Base-by-base conservation (phyloP, 2,797 vertebrate genomes). In the Margarornis squamiger region DNA sequence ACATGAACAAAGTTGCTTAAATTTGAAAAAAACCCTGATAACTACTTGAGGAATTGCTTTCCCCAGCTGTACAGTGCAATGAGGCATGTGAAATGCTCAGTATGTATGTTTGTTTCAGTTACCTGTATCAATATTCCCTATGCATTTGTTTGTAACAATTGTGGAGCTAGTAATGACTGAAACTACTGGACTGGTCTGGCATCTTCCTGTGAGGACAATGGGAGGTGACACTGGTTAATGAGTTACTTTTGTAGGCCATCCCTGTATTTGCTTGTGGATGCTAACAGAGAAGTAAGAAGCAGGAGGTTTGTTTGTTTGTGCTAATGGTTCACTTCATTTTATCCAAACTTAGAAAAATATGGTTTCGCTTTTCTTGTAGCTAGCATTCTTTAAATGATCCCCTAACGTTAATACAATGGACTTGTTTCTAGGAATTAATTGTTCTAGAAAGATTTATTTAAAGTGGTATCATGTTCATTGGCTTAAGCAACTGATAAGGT, bases 371-470 rank as follows among this genome's bases (percentile, higher is more conserved):
- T 93, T 93, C 38, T 78, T 76, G 84, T 92, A 67, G 72, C 55
- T 90, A 72, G 18, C 7, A 30, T 94, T 92, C 75, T 90, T 80
- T 54, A 87, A 92, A 92, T 83, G 79, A 45, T 65, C 27, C 58
- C 61, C 61, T 86, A 66, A 55, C 83, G 58, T 83, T 94, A 97
- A 93, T 90, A 62, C 23, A 95, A 83, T 62, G 82, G 70, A 66
- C 57, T 85, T 84, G 30, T 73, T 83, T 83, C 46, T 59, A 84
- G 80, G 58, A 94, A 95, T 95, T 96, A 96, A 83, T 96, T 97
- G 90, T 85, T 95, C 71, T 72, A 54, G 93, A 94, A 90, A 92
- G 63, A 84, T 82, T 59, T 95, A 87, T 93, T 96, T 97, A 96
- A 94, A 94, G 72, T 52, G 9, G 66, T 78, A 95, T 70, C 81